These are phyloP conservation scores for Stigmatopora argus DNA, from an alignment of 2,113 vertebrate species.

Conservation along the genomic window DNA sequence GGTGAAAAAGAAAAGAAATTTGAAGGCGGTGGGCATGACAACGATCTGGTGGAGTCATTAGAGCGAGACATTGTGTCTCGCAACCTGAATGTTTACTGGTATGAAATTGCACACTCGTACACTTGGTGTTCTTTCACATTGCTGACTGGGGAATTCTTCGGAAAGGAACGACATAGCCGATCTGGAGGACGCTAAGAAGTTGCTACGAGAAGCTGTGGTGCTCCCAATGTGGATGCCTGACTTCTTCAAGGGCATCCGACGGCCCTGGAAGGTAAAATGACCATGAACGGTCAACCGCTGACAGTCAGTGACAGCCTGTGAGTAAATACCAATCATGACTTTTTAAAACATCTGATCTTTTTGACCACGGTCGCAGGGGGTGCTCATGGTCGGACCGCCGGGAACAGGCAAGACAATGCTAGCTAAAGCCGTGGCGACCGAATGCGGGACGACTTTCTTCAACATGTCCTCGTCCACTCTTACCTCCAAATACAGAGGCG, in stretches of 20 bases:
- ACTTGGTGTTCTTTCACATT: not conserved
- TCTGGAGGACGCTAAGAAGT: conserved; percentile 89
- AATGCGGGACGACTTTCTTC: conserved; percentile 98
- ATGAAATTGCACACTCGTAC: conserved; percentile 26
- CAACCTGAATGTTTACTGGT: conserved; percentile 95
- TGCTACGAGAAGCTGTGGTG: conserved; percentile 90
- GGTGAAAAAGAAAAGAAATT: conserved; percentile 87
- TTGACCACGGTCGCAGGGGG: conserved; percentile 72
- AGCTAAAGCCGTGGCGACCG: conserved; percentile 96
- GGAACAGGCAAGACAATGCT: conserved; percentile 95
- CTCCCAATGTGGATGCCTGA: conserved; percentile 99
- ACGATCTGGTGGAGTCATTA: conserved; percentile 85
- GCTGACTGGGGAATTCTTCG: conserved; percentile 16
- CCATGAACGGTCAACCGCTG: too few relatives aligned
- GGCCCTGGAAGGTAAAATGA: conserved; percentile 88
- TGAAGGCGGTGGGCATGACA: conserved; percentile 86
- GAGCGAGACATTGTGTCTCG: conserved; percentile 96
- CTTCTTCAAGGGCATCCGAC: conserved; percentile 95
- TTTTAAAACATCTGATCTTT: not conserved
- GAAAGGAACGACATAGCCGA: conserved; percentile 94
- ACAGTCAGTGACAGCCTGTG: too few relatives aligned
- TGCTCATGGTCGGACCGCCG: conserved; percentile 97
- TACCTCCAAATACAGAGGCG: conserved; percentile 95
- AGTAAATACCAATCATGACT: not conserved
- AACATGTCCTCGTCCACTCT: conserved; percentile 95